Conservation (phyloP, 2,888 invertebrate genomes). For the Darwinula stevensoni region DNA sequence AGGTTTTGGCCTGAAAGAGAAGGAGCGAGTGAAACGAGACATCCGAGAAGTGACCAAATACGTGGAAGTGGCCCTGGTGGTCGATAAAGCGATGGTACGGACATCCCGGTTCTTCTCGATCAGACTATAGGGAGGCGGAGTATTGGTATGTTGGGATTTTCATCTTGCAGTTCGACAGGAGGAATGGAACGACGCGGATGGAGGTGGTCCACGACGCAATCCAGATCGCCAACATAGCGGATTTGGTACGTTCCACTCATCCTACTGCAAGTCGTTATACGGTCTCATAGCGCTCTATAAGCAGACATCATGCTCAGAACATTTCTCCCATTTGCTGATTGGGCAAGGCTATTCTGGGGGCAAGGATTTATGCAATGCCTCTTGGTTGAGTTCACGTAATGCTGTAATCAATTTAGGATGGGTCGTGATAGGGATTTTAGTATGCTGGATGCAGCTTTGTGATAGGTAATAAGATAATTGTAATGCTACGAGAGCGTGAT, state of each 20-base stretch:
- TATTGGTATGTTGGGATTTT: neutral
- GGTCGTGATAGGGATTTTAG: too few species aligned
- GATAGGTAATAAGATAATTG: too few species aligned
- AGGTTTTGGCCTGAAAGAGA: neutral
- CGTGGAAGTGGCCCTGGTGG: slow-evolving; percentile 79
- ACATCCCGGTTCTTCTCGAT: slow-evolving; percentile 4
- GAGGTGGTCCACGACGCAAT: slow-evolving; percentile 81
- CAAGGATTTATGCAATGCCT: too few species aligned
- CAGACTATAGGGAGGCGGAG: neutral
- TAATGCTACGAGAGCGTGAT: too few species aligned
- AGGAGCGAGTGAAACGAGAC: slow-evolving; percentile 30
- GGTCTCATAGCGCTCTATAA: neutral
- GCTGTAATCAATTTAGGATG: too few species aligned
- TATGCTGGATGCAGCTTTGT: too few species aligned
- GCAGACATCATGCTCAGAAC: too few species aligned
- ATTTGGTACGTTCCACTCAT: slow-evolving; percentile 37
- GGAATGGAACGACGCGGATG: slow-evolving; percentile 58
- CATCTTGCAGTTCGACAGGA: slow-evolving; percentile 37
- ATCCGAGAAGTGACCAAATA: slow-evolving; percentile 72
- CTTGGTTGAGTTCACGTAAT: too few species aligned
- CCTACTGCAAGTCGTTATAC: too few species aligned
- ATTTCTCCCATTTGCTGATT: slow-evolving; percentile 3
- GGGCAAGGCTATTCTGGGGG: too few species aligned
- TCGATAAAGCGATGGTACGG: slow-evolving; percentile 73
- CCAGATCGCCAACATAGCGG: slow-evolving; percentile 89